These are phyloP conservation scores for Sarcophaga carnaria DNA, from an alignment of 2,888 invertebrate genomes.

Conservation along the genomic window DNA sequence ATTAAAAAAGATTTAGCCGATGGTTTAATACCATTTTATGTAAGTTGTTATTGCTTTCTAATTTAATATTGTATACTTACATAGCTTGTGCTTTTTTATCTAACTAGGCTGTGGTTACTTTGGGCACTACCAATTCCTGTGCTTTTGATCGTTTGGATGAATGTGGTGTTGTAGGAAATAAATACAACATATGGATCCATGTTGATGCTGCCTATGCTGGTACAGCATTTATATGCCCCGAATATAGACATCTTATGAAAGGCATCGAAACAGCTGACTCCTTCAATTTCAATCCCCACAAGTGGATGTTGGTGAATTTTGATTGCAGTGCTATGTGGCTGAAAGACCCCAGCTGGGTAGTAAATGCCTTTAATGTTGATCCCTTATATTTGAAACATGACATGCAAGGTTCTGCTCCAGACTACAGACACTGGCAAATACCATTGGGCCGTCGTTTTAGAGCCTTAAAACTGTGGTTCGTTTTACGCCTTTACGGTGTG, in stretches of 20 bases:
- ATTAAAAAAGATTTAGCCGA: slow-evolving; percentile 92
- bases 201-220: slow-evolving; percentile 99
- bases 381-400: slow-evolving; percentile 98
- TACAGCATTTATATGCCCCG: slow-evolving; percentile 97
- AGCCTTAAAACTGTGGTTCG: slow-evolving; percentile 97
- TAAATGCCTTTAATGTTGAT: slow-evolving; percentile 98
- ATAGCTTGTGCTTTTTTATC: slow-evolving; percentile 24
- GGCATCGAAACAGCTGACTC: slow-evolving; percentile 95
- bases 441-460: slow-evolving; percentile 96
- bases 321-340: slow-evolving; percentile 99
- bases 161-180: slow-evolving; percentile 93
- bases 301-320: slow-evolving; percentile 99
- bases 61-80: background rate
- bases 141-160: slow-evolving; percentile 95
- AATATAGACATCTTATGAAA: slow-evolving; percentile 94
- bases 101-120: slow-evolving; percentile 89
- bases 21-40: slow-evolving; percentile 98
- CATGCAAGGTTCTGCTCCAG: slow-evolving; percentile 93
- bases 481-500: slow-evolving; percentile 93
- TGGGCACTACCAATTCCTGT: slow-evolving; percentile 98
- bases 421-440: slow-evolving; percentile 99
- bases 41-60: slow-evolving; percentile 82
- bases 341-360: slow-evolving; percentile 93
- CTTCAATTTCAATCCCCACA: slow-evolving; percentile 99
- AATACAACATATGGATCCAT: slow-evolving; percentile 93